These are phyloP conservation scores for Melolontha melolontha DNA, from an alignment of 2,888 invertebrate genomes.

Conservation along the genomic window DNA sequence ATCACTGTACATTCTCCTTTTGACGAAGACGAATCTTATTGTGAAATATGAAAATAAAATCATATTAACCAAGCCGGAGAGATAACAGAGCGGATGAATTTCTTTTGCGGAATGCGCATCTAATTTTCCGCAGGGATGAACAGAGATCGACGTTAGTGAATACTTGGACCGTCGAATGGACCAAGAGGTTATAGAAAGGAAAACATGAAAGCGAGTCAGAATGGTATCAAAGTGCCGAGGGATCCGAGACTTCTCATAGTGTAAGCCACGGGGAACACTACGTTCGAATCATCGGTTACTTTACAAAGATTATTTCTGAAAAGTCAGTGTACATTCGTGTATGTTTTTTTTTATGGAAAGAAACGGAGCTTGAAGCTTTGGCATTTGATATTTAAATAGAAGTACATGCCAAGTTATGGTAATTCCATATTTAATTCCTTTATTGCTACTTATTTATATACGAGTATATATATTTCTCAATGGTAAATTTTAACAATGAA, in stretches of 20 bases:
- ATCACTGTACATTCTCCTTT: too few species aligned
- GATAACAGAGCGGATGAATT: constrained; percentile 22
- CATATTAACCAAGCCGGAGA: constrained; percentile 32
- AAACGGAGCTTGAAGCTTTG: too few species aligned
- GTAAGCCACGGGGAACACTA: constrained; percentile 12
- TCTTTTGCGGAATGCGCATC: constrained; percentile 24
- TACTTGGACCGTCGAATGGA: neutral
- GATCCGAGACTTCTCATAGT: constrained; percentile 6
- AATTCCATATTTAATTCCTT: too few species aligned
- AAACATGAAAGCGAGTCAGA: constrained; percentile 18
- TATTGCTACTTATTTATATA: too few species aligned
- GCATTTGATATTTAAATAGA: too few species aligned
- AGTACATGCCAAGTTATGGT: too few species aligned
- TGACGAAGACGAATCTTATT: too few species aligned
- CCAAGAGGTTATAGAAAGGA: constrained; percentile 17
- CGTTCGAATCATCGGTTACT: constrained; percentile 27
- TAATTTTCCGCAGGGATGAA: constrained; percentile 35
- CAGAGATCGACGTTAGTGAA: constrained; percentile 10
- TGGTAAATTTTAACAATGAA: too few species aligned
- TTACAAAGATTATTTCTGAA: neutral
- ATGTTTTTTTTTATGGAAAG: too few species aligned
- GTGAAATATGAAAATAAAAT: constrained; percentile 3
- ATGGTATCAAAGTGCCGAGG: neutral
- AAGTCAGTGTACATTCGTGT: too few species aligned
- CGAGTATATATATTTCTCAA: too few species aligned